Evolutionary conservation across 2,888 invertebrate species (phyloP).

Genomic region (Quadroppia sp.): DNA sequence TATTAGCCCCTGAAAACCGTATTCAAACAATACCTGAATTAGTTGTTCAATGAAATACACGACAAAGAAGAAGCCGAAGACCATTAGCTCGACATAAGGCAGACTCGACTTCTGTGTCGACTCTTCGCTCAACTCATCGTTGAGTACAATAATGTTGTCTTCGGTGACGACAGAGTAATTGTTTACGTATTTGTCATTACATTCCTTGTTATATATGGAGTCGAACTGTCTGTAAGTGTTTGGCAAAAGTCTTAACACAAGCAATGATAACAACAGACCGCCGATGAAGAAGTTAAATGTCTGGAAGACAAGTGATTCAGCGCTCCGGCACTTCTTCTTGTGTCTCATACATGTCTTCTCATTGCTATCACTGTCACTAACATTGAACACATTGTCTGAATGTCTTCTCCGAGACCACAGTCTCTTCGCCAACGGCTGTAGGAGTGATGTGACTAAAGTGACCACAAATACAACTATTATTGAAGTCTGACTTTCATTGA

Average conservation of each 20-base stretch:
- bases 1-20: too few relatives aligned
- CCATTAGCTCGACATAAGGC: slow-evolving; percentile 19
- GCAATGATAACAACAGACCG: slow-evolving; percentile 3
- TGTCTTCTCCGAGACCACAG: slow-evolving; percentile 14
- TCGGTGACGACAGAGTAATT: background rate
- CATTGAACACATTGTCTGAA: slow-evolving; percentile 18
- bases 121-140: background rate
- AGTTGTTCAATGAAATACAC: slow-evolving; percentile 25
- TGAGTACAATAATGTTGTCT: background rate
- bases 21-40: slow-evolving; percentile 12
- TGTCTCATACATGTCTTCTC: slow-evolving; percentile 20
- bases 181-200: background rate
- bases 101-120: background rate
- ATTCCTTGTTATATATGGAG: background rate
- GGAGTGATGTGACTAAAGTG: background rate
- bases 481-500: background rate
- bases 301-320: background rate
- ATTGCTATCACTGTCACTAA: background rate
- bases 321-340: background rate
- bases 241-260: slow-evolving; percentile 19
- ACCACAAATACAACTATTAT: background rate
- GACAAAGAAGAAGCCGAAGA: slow-evolving; percentile 12
- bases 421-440: background rate
- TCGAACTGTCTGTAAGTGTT: background rate
- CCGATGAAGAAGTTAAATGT: background rate